phyloP scores from a whole-genome alignment of 2,113 vertebrate genomes.

The Osmerus mordax region DNA sequence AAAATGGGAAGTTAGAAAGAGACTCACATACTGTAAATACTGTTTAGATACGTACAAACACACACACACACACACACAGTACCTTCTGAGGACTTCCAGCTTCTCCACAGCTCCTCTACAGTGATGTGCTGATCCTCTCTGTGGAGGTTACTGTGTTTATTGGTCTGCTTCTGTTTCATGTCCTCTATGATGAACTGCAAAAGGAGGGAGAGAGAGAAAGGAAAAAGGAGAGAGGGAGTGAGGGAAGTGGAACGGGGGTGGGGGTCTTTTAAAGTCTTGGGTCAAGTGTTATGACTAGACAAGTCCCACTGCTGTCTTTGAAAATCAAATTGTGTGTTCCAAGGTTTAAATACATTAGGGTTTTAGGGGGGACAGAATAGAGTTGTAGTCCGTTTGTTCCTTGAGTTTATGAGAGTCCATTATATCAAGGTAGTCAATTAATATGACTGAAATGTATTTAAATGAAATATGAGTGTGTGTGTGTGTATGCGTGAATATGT shows the following conservation, averaged over 20 bases:
- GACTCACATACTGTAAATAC: background rate
- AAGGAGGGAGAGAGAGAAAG: background rate
- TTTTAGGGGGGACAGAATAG: no score
- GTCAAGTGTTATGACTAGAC: background rate
- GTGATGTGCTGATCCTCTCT: slow-evolving; percentile 96
- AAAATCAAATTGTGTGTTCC: background rate
- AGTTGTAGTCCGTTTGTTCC: no score
- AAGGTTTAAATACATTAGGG: no score
- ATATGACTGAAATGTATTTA: no score
- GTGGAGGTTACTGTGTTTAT: slow-evolving; percentile 91
- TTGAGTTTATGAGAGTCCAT: no score
- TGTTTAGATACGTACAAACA: no score
- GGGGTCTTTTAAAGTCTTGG: background rate
- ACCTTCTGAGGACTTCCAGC: slow-evolving; percentile 96
- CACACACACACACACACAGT: background rate
- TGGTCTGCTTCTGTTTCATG: slow-evolving; percentile 90
- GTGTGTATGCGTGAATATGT: slow-evolving; percentile 17
- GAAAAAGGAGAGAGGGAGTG: background rate
- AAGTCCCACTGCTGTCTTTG: background rate
- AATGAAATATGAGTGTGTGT: slow-evolving; percentile 12
- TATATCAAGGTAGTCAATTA: no score
- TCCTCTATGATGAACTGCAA: slow-evolving; percentile 89
- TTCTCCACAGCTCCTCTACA: slow-evolving; percentile 91
- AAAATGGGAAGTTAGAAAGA: background rate
- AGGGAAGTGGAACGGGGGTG: background rate